These are phyloP conservation scores for Cephus rjabovi DNA, from an alignment of 2,888 invertebrate genomes.

Conservation along the genomic window DNA sequence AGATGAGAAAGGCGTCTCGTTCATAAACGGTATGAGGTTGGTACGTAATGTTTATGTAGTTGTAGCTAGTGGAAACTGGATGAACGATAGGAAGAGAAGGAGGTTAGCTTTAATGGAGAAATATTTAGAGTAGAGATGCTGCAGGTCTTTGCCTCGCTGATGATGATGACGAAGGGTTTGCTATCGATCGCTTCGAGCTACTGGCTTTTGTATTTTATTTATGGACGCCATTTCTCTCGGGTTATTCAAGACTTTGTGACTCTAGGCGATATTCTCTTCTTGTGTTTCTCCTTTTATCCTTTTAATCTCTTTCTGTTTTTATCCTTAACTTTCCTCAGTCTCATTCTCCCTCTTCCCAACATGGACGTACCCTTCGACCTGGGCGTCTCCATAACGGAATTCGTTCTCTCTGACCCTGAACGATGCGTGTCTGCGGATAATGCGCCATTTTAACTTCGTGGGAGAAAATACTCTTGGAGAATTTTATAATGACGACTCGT, in stretches of 20 bases:
- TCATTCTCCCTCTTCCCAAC: not conserved
- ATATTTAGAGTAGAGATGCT: not conserved
- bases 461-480: not conserved
- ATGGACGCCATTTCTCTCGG: not conserved
- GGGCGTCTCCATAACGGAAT: not conserved
- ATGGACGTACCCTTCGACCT: not conserved
- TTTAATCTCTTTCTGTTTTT: not conserved
- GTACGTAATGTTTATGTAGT: not conserved
- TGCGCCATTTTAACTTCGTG: not conserved
- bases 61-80: not conserved
- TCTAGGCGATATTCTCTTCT: not conserved
- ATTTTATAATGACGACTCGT: not conserved
- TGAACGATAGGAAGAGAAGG: not conserved
- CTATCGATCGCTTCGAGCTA: not conserved
- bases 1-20: not conserved
- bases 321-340: not conserved
- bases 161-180: not conserved
- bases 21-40: not conserved
- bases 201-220: not conserved
- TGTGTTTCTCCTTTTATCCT: not conserved
- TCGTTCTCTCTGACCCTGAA: not conserved
- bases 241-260: not conserved
- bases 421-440: not conserved
- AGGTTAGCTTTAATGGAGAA: not conserved
- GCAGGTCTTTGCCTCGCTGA: not conserved